These are phyloP conservation scores for Eubasilissa splendida DNA, from an alignment of 2,888 invertebrate species.

Conservation along the genomic window DNA sequence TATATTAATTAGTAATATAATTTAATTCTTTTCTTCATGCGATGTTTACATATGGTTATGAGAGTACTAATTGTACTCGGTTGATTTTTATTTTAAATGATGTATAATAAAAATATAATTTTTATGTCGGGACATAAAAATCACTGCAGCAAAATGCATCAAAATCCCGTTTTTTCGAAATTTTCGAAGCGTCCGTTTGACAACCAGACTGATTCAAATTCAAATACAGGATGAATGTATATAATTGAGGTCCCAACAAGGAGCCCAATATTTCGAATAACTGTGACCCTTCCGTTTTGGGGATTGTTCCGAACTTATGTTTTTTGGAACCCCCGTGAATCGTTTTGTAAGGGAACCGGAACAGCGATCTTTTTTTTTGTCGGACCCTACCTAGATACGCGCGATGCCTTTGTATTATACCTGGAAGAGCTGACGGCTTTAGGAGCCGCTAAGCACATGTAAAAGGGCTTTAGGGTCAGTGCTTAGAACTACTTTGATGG, in stretches of 20 bases:
- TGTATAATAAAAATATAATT: too few relatives aligned
- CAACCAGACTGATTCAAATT: too few relatives aligned
- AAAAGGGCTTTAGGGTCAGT: slow-evolving; percentile 20
- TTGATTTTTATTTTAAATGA: too few relatives aligned
- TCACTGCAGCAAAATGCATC: too few relatives aligned
- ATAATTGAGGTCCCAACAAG: not conserved
- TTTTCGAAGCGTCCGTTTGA: too few relatives aligned
- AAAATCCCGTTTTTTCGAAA: too few relatives aligned
- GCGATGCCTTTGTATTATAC: slow-evolving; percentile 6
- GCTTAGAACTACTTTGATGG: slow-evolving; percentile 7
- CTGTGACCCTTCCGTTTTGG: slow-evolving; percentile 3
- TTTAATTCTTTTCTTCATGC: too few relatives aligned
- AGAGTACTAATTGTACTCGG: too few relatives aligned
- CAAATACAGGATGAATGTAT: too few relatives aligned
- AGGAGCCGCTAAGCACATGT: slow-evolving; percentile 17
- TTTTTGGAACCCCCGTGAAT: slow-evolving; percentile 9
- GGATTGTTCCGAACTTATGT: slow-evolving; percentile 6
- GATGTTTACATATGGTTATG: too few relatives aligned
- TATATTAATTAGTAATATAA: too few relatives aligned
- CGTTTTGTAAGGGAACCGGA: slow-evolving; percentile 6
- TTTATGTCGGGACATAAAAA: too few relatives aligned
- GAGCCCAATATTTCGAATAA: not conserved
- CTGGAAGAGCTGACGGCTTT: slow-evolving; percentile 10
- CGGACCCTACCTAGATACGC: not conserved
- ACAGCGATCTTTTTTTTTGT: not conserved